These are phyloP conservation scores for Ailuropoda melanoleuca DNA, from an alignment of 2,113 vertebrate species.

Conservation along the genomic window DNA sequence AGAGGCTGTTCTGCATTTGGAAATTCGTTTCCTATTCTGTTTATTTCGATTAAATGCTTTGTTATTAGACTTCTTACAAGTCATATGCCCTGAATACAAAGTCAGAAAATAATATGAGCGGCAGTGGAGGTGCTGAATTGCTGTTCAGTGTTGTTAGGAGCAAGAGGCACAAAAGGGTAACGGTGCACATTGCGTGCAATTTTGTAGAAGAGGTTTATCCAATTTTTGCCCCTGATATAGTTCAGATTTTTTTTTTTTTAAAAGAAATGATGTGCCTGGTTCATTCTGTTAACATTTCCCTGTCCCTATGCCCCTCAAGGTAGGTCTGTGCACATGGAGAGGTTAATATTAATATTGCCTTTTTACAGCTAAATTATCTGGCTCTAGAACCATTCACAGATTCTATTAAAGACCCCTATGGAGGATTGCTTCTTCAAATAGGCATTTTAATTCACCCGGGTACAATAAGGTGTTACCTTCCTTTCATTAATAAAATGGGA, in stretches of 20 bases:
- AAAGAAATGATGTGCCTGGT: constrained; percentile 56
- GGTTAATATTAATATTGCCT: constrained; percentile 88
- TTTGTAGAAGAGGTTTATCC: constrained; percentile 51
- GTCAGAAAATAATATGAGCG: constrained; percentile 47
- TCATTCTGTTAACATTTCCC: constrained; percentile 70
- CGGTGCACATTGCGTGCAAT: background rate
- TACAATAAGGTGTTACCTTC: constrained; percentile 89
- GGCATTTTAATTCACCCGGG: constrained; percentile 89
- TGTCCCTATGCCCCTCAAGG: constrained; percentile 74
- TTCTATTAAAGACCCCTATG: constrained; percentile 90
- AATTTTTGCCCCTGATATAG: constrained; percentile 60
- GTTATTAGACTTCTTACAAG: constrained; percentile 60
- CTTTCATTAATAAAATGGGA: constrained; percentile 91
- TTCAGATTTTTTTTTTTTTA: constrained; percentile 1
- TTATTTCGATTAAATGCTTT: constrained; percentile 73
- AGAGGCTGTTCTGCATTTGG: constrained; percentile 48
- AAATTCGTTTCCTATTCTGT: constrained; percentile 62
- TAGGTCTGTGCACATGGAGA: constrained; percentile 82
- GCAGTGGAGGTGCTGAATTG: background rate
- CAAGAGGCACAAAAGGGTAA: constrained; percentile 4
- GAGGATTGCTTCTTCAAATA: constrained; percentile 88
- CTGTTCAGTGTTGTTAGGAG: constrained; percentile 51
- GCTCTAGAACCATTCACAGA: constrained; percentile 87
- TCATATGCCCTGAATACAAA: constrained; percentile 49
- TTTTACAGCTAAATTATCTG: constrained; percentile 88